Evolutionary conservation across 2,113 vertebrate genomes (phyloP).

Genomic region (Oostethus manadensis): DNA sequence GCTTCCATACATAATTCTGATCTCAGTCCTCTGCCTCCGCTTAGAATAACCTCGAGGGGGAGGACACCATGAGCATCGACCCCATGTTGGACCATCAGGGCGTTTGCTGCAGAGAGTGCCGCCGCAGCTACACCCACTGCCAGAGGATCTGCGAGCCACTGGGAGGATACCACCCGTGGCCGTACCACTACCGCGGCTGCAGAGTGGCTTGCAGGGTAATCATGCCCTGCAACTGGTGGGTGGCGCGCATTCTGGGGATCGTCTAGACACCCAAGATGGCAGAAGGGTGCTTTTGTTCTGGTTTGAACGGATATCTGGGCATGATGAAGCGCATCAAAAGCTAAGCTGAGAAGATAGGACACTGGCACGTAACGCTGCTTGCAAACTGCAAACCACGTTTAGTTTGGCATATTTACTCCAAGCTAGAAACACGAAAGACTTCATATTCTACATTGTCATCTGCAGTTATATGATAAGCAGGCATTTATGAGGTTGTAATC

Average conservation of each 20-base stretch:
- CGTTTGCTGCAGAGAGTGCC: constrained; percentile 84
- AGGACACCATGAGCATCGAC: constrained; percentile 80
- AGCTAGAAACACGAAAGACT: too few species aligned
- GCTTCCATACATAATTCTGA: constrained; percentile 5
- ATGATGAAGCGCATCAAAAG: constrained; percentile 20
- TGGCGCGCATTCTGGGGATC: constrained; percentile 84
- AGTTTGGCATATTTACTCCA: too few species aligned
- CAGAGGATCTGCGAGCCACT: constrained; percentile 86
- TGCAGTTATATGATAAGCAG: constrained; percentile 13
- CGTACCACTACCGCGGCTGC: constrained; percentile 83
- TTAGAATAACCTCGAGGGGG: constrained; percentile 77
- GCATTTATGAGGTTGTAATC: constrained; percentile 30
- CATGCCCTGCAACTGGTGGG: constrained; percentile 95
- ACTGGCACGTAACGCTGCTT: constrained; percentile 12
- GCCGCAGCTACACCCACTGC: constrained; percentile 84
- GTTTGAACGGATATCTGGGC: constrained; percentile 3
- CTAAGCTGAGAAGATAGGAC: constrained; percentile 30
- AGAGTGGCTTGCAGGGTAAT: constrained; percentile 81
- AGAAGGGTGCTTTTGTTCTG: not conserved
- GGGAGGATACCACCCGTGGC: constrained; percentile 78
- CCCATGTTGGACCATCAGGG: constrained; percentile 87
- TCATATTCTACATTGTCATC: not conserved
- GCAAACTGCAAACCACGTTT: constrained; percentile 20
- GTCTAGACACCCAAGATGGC: constrained; percentile 63
- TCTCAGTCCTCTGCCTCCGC: constrained; percentile 3